Evolutionary conservation across 2,888 invertebrate genomes (phyloP).

Genomic region (Drosophila putrida): DNA sequence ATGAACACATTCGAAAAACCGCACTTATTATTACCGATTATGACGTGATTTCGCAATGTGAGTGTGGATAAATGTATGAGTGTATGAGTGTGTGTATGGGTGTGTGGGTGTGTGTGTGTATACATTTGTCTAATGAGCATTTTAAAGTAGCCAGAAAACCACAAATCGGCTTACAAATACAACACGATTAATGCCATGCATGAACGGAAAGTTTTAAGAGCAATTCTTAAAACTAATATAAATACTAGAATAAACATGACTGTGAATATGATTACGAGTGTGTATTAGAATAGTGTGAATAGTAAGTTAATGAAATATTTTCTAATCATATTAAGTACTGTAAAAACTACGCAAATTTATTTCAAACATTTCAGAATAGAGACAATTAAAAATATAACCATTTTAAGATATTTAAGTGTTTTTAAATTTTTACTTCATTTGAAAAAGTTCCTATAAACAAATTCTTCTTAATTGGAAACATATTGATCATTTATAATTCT

Average conservation of each 20-base stretch:
- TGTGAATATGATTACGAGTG: not conserved
- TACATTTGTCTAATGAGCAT: conserved; percentile 40
- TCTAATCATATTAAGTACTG: not conserved
- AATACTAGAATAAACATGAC: not conserved
- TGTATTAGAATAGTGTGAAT: not conserved
- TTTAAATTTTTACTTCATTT: no score
- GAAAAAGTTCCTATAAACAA: no score
- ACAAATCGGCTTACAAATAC: conserved; percentile 41
- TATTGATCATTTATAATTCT: no score
- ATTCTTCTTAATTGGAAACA: no score
- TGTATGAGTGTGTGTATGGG: not conserved
- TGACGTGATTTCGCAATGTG: conserved; percentile 38
- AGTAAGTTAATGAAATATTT: not conserved
- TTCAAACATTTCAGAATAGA: not conserved
- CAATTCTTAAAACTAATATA: not conserved
- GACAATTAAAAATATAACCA: no score
- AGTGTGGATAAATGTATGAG: not conserved
- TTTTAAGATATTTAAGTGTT: no score
- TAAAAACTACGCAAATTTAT: not conserved
- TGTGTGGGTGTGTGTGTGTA: no score
- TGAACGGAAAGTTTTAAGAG: not conserved
- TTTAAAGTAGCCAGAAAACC: conserved; percentile 19
- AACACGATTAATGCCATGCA: conserved; percentile 26
- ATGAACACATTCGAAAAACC: conserved; percentile 31
- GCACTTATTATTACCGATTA: conserved; percentile 62